Percentiles rank a stretch among this genome's conserved stretches.
phyloP scores from a whole-genome alignment of 2,797 vertebrate genomes.

The Salmo trutta region DNA sequence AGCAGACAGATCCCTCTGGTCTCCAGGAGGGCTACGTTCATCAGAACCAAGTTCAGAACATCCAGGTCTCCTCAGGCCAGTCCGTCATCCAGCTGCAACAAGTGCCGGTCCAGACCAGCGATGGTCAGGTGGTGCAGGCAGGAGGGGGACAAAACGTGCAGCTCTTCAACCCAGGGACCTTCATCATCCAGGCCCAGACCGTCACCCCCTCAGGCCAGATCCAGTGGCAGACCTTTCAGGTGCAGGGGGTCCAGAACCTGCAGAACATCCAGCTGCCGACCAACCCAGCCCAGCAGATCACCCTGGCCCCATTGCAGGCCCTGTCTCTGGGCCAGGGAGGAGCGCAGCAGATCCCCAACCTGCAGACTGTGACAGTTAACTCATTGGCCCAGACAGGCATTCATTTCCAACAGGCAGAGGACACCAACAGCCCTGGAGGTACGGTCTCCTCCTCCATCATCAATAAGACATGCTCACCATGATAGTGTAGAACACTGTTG shows the following conservation, averaged over 20 bases:
- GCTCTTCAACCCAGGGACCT: constrained; percentile 96
- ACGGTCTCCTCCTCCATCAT: constrained; percentile 33
- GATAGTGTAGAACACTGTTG: neutral
- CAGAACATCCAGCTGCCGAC: constrained; percentile 98
- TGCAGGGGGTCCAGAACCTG: constrained; percentile 98
- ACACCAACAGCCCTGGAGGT: constrained; percentile 88
- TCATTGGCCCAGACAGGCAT: constrained; percentile 86
- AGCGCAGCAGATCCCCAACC: constrained; percentile 94
- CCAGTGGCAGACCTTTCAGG: constrained; percentile 99
- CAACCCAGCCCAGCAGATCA: constrained; percentile 94
- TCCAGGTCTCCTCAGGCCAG: constrained; percentile 91
- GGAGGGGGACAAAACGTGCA: constrained; percentile 90
- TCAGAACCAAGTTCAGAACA: constrained; percentile 87
- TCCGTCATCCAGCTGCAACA: constrained; percentile 94
- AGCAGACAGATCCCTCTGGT: constrained; percentile 80
- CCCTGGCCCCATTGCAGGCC: constrained; percentile 95
- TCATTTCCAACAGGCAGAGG: constrained; percentile 90
- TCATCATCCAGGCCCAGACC: constrained; percentile 99
- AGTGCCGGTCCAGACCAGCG: constrained; percentile 85
- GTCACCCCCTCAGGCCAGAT: constrained; percentile 98
- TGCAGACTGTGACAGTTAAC: constrained; percentile 98
- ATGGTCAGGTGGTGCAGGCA: constrained; percentile 89
- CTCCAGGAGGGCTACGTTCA: constrained; percentile 92
- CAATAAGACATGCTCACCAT: neutral
- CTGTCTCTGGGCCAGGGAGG: constrained; percentile 92